Evolutionary conservation across 2,113 vertebrate genomes (phyloP).

Genomic region (Myrmophylax atrothorax): DNA sequence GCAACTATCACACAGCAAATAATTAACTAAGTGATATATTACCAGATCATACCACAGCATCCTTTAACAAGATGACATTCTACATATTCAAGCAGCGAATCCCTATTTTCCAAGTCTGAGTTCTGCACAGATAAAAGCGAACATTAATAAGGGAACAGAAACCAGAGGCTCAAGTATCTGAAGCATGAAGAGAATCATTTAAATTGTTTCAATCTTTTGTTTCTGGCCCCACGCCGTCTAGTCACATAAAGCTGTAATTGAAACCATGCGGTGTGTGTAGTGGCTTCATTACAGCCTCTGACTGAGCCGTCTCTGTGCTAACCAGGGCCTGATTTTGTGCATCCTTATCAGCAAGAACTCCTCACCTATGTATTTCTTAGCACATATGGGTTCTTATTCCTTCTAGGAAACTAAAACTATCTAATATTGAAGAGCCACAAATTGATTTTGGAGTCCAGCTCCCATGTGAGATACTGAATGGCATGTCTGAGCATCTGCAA

Average conservation of each 20-base stretch:
- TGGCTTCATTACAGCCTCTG: conserved; percentile 63
- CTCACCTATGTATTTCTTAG: conserved; percentile 41
- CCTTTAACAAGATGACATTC: conserved; percentile 41
- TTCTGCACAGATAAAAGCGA: conserved; percentile 64
- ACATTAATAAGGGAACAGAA: conserved; percentile 51
- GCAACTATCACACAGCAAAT: conserved; percentile 4
- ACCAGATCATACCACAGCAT: neutral
- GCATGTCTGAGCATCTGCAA: conserved; percentile 5
- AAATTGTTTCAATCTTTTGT: conserved; percentile 55
- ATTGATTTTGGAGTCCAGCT: neutral
- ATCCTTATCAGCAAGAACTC: conserved; percentile 56
- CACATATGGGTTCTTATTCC: neutral
- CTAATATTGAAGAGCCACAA: conserved; percentile 32
- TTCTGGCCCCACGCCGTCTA: conserved; percentile 71
- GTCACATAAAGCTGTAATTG: conserved; percentile 73
- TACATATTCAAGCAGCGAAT: conserved; percentile 58
- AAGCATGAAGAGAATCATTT: conserved; percentile 65
- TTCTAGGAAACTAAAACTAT: conserved; percentile 39
- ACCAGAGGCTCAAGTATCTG: conserved; percentile 52
- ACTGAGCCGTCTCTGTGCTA: conserved; percentile 45
- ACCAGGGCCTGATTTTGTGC: conserved; percentile 49
- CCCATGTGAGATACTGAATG: neutral
- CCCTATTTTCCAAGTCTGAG: conserved; percentile 45
- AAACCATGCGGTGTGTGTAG: conserved; percentile 68
- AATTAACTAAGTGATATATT: conserved; percentile 11